Evolutionary conservation across 2,888 invertebrate species (phyloP), one percentile per base, ranked within the genome.

Genomic region (Bembecia ichneumoniformis): DNA sequence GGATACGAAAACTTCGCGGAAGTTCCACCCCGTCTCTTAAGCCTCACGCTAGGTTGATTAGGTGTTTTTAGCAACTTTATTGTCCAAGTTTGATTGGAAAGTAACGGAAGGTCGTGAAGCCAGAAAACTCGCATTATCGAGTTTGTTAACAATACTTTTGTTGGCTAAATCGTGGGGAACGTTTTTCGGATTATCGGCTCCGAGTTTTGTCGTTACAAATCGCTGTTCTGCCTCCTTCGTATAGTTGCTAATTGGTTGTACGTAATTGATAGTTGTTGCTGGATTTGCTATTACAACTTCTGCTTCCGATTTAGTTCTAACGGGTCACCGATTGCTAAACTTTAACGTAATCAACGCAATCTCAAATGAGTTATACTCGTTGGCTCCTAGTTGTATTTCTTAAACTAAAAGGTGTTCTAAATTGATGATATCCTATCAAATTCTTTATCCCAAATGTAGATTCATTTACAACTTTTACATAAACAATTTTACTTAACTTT

Each of bases 11-110:
- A 68, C 62, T 71, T 66, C 51, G 52, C 57, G 57, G 15, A 16
- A 68, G 62, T 64, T 64, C 53, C 59, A 52, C 47, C 53, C 53
- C 58, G 51, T 54, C 60, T 55, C 62, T 61, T 59, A 59, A 59
- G 57, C 51, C 58, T 28, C 28, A 57, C 55, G 52, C 57, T 54
- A 55, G 58, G 55, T 67, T 77, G 76, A 76, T 76, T 75, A 75
- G 71, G 67, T 74, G 69, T 73, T 73, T 68, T 68, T 64, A 68
- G 59, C 62, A 68, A 72, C 67, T 74, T 74, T 72, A 76, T 74
- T 72, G 74, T 69, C 61, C 60, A 77, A 77, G 66, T 79, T 77
- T 74, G 76, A 79, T 77, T 77, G 73, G 74, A 73, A 71, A 71
- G 71, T 71, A 70, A 74, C 71, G 65, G 64, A 63, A 63, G 66